Conservation (phyloP, 2,797 vertebrate species). For the Notoglanidium macrostoma region DNA sequence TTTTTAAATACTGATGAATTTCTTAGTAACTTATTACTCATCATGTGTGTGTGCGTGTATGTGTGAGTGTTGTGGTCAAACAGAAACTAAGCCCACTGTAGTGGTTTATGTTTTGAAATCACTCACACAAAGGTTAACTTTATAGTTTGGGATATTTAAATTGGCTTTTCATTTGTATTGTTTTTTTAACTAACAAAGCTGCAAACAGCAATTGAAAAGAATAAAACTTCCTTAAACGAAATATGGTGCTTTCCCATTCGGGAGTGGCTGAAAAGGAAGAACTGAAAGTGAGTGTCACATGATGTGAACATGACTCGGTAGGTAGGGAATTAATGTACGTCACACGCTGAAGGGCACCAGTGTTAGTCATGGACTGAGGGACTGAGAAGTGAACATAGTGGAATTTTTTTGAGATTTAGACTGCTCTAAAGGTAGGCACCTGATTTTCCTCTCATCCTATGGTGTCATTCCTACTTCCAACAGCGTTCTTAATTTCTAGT, state of each 20-base stretch:
- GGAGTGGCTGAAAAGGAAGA: conserved; percentile 47
- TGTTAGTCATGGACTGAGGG: conserved; percentile 17
- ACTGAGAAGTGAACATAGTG: not conserved
- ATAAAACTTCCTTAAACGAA: conserved; percentile 38
- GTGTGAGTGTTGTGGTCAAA: conserved; percentile 26
- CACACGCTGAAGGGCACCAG: conserved; percentile 26
- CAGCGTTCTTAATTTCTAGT: not conserved
- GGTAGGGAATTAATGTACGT: conserved; percentile 48
- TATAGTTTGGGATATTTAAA: not conserved
- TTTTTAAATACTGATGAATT: not conserved
- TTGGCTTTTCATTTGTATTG: not conserved
- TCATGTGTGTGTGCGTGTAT: conserved; percentile 12
- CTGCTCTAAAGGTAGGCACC: not conserved
- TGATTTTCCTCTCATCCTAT: not conserved
- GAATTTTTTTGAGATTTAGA: not conserved
- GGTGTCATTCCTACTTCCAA: not conserved
- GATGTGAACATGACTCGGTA: conserved; percentile 26
- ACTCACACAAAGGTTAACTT: not conserved
- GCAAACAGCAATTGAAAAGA: not conserved
- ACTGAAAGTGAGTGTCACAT: conserved; percentile 54
- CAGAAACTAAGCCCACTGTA: conserved; percentile 35
- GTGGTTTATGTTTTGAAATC: conserved; percentile 39
- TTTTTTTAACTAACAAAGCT: not conserved
- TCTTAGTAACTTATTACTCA: conserved; percentile 20
- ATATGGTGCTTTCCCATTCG: conserved; percentile 53